Evolutionary conservation across 2,113 vertebrate genomes (phyloP).

Genomic region (Triplophysa rosa): DNA sequence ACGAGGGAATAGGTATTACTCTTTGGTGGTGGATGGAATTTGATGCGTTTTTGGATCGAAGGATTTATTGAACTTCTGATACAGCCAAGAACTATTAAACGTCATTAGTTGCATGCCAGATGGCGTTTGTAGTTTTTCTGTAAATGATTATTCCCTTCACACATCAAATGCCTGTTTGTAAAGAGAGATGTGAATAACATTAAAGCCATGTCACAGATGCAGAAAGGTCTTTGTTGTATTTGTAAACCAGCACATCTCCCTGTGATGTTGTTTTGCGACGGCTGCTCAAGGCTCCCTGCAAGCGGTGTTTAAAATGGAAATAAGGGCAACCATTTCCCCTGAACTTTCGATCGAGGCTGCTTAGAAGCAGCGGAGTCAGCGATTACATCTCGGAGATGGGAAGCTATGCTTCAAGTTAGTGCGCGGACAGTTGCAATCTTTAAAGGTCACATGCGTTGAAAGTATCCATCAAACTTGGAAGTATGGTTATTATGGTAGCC

Average conservation of each 20-base stretch:
- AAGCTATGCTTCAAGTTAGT: neutral
- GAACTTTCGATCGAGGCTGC: conserved; percentile 17
- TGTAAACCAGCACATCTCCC: conserved; percentile 17
- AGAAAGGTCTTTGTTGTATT: neutral
- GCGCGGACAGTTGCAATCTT: neutral
- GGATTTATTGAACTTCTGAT: neutral
- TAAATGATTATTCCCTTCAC: neutral
- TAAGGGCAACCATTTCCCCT: conserved; percentile 39
- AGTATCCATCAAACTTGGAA: neutral
- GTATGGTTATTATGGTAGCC: neutral
- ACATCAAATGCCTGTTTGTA: conserved; percentile 1
- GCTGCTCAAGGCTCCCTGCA: conserved; percentile 58
- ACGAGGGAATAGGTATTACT: conserved; percentile 49
- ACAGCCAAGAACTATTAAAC: neutral
- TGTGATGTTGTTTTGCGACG: conserved; percentile 51
- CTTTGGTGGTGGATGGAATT: conserved; percentile 53
- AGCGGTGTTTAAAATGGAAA: conserved; percentile 62
- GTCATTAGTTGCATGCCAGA: neutral
- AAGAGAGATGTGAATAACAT: conserved; percentile 3
- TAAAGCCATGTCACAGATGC: neutral
- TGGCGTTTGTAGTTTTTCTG: conserved; percentile 7
- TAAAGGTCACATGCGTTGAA: conserved; percentile 8
- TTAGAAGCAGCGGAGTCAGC: conserved; percentile 17
- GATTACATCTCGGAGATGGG: conserved; percentile 18
- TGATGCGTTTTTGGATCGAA: conserved; percentile 51